Evolutionary conservation across 2,113 vertebrate genomes (phyloP).

Genomic region (Loxodonta africana): DNA sequence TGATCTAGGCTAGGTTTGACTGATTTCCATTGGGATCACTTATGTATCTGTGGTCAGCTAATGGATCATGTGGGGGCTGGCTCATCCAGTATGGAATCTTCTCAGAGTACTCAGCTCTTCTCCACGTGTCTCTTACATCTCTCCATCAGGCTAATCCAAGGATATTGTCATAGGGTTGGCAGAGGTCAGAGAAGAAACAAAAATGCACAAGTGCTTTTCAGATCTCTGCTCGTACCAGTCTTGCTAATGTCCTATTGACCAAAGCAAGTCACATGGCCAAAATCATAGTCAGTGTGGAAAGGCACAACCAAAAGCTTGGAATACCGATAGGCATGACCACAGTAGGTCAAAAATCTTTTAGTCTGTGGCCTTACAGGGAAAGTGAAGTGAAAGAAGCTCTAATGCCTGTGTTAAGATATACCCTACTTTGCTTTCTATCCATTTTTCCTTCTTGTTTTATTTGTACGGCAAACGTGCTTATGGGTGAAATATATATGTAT

Average conservation of each 20-base stretch:
- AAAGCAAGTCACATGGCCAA: conserved; percentile 8
- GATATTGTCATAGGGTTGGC: neutral
- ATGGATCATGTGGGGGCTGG: neutral
- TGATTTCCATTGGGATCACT: neutral
- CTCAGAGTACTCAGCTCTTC: neutral
- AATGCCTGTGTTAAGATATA: neutral
- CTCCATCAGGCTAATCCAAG: neutral
- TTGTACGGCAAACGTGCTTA: conserved; percentile 26
- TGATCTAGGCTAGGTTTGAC: neutral
- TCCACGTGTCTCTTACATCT: neutral
- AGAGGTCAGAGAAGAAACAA: conserved; percentile 29
- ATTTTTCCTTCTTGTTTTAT: conserved; percentile 5
- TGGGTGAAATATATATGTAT: neutral
- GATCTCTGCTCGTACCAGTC: neutral
- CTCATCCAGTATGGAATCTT: neutral
- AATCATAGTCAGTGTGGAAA: neutral
- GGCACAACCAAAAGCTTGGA: neutral
- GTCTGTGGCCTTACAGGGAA: neutral
- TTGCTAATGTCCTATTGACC: neutral
- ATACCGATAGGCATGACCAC: neutral
- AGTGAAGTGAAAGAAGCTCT: neutral
- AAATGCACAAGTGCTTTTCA: neutral
- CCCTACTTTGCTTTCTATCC: neutral
- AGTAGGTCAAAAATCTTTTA: neutral
- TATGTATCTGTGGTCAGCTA: neutral